Conservation (phyloP, 1,140 invertebrate genomes). For the Copidosoma floridanum region DNA sequence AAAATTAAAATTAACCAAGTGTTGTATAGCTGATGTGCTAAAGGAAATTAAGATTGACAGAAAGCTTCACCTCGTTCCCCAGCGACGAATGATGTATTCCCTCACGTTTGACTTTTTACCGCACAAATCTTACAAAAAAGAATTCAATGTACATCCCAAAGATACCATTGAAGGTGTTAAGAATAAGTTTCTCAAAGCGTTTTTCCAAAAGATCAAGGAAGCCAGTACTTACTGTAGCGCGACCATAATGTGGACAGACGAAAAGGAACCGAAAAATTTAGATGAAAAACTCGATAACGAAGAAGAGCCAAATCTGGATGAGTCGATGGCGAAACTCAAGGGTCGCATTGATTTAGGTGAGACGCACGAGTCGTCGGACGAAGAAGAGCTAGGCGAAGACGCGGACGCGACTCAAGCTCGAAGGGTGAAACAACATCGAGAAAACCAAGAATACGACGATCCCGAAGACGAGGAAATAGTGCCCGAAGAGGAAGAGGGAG, state of each 20-base stretch:
- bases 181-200: constrained; percentile 62
- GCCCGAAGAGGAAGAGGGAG: constrained; percentile 46
- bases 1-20: constrained; percentile 65
- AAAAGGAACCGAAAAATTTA: no score
- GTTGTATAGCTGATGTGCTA: constrained; percentile 76
- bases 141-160: constrained; percentile 69
- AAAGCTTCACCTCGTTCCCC: constrained; percentile 58
- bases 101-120: constrained; percentile 75
- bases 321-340: constrained; percentile 34
- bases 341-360: constrained; percentile 53
- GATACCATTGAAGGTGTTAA: constrained; percentile 70
- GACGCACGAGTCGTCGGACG: constrained; percentile 63
- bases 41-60: constrained; percentile 71
- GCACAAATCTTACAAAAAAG: constrained; percentile 67
- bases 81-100: constrained; percentile 59
- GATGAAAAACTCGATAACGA: constrained; percentile 44
- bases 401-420: constrained; percentile 63
- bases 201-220: constrained; percentile 62
- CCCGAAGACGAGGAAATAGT: constrained; percentile 69
- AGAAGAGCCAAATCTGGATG: constrained; percentile 53
- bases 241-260: constrained; percentile 46
- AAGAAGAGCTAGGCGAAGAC: constrained; percentile 60
- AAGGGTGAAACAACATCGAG: constrained; percentile 59
- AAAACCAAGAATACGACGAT: constrained; percentile 78
- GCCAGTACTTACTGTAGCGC: constrained; percentile 36